Conservation (phyloP, 2,797 vertebrate genomes). For the Myotis vivesi region DNA sequence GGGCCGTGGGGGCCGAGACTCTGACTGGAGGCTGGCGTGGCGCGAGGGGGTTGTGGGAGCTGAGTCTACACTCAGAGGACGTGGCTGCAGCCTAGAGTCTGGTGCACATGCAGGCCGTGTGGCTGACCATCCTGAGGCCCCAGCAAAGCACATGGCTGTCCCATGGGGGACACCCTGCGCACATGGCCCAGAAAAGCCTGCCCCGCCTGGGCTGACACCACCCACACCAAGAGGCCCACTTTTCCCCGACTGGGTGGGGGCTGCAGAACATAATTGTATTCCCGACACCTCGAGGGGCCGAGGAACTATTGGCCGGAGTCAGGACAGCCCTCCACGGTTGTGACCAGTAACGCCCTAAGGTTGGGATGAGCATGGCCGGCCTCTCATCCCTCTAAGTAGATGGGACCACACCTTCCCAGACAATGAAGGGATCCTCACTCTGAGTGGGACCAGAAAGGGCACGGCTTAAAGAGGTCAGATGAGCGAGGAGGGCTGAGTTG, state of each 20-base stretch:
- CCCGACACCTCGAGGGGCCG: background rate
- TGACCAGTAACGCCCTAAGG: background rate
- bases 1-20: too few relatives aligned
- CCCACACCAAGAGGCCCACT: background rate
- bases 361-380: rapidly evolving
- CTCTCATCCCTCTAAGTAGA: background rate
- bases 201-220: background rate
- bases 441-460: background rate
- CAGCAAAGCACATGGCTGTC: background rate
- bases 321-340: background rate
- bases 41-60: too few relatives aligned
- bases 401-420: background rate
- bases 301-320: background rate
- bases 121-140: background rate
- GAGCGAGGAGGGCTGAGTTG: background rate
- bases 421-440: background rate
- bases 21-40: too few relatives aligned
- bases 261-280: background rate
- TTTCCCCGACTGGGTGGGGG: background rate
- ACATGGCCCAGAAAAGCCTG: background rate
- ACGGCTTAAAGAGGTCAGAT: background rate
- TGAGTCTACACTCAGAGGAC: background rate
- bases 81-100: background rate
- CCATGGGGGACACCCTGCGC: background rate
- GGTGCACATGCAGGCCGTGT: rapidly evolving